A percentile compares a stretch with the other conserved stretches of the same genome.
Evolutionary conservation across 2,113 vertebrate species (phyloP).

Genomic region (Odobenus rosmarus): DNA sequence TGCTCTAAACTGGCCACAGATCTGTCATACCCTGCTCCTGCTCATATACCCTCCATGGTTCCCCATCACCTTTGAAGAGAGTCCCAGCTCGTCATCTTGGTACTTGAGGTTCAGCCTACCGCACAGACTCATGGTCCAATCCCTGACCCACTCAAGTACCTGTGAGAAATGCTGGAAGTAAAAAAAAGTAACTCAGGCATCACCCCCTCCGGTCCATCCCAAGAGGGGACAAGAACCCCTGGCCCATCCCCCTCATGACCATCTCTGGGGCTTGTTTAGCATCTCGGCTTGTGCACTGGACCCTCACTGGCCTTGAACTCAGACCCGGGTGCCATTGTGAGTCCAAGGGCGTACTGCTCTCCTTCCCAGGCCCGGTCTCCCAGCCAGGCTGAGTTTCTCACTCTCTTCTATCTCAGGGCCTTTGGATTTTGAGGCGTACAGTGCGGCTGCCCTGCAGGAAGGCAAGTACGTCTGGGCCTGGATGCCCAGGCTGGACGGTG

Average conservation of each 20-base stretch:
- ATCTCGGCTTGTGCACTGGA: not conserved
- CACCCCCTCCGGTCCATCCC: not conserved
- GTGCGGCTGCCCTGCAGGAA: conserved; percentile 84
- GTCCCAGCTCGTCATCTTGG: not conserved
- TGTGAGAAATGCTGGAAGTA: not conserved
- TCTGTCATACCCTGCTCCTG: not conserved
- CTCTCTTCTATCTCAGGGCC: conserved; percentile 82
- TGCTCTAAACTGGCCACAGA: not conserved
- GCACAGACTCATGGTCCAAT: not conserved
- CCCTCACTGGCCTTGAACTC: not conserved
- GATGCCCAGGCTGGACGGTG: conserved; percentile 41
- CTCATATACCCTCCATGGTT: not conserved
- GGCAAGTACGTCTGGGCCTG: conserved; percentile 86
- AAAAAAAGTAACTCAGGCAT: not conserved
- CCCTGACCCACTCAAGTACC: not conserved
- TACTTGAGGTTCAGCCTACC: not conserved
- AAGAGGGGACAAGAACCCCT: no score
- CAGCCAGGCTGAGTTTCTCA: not conserved
- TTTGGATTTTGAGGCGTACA: conserved; percentile 92
- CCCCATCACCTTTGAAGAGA: not conserved
- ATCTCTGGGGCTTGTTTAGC: not conserved
- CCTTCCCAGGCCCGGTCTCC: not conserved
- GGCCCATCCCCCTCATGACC: not conserved
- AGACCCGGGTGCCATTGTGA: not conserved
- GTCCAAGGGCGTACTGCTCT: not conserved